These are phyloP conservation scores for Heterotis niloticus DNA, from an alignment of 2,113 vertebrate genomes.

Conservation along the genomic window DNA sequence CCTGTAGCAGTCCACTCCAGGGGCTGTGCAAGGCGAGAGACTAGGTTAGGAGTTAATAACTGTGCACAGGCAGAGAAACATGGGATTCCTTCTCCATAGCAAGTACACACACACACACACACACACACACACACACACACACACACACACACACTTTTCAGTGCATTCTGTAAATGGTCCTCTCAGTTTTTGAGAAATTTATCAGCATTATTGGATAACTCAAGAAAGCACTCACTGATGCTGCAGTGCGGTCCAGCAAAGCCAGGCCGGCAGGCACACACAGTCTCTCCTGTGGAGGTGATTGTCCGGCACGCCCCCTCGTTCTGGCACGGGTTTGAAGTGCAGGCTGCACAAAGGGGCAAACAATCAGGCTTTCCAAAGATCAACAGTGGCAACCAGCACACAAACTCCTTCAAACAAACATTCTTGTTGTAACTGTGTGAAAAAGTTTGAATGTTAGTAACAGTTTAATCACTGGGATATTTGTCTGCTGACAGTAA, in stretches of 20 bases:
- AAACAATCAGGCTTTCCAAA: constrained; percentile 6
- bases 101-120: background rate
- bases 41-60: background rate
- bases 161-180: background rate
- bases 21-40: constrained; percentile 52
- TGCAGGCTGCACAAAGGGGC: constrained; percentile 65
- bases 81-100: background rate
- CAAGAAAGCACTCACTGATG: constrained; percentile 69
- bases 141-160: background rate
- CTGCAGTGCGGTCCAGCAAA: constrained; percentile 73
- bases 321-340: constrained; percentile 72
- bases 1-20: constrained; percentile 63
- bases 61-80: background rate
- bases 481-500: too few relatives aligned
- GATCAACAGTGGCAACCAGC: too few relatives aligned
- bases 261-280: constrained; percentile 71
- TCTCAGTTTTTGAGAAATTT: background rate
- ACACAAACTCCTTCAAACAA: too few relatives aligned
- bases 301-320: constrained; percentile 74
- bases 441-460: too few relatives aligned
- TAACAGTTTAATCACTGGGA: too few relatives aligned
- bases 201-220: background rate
- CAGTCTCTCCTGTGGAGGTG: constrained; percentile 53
- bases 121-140: background rate
- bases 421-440: too few relatives aligned